These are phyloP conservation scores for Agonopterix arenella DNA, from an alignment of 2,888 invertebrate genomes.

Conservation along the genomic window DNA sequence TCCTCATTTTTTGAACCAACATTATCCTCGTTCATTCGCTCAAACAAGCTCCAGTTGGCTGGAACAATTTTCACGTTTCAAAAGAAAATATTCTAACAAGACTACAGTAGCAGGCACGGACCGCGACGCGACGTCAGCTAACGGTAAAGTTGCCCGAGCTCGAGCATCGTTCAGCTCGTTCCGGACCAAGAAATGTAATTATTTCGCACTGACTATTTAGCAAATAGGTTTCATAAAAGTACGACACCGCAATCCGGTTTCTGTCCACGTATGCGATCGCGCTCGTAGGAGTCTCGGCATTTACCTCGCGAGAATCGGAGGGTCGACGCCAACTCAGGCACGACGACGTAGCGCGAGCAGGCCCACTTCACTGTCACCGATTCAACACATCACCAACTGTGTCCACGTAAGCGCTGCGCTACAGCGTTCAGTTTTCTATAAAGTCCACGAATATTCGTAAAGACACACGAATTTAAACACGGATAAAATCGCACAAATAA, in stretches of 20 bases:
- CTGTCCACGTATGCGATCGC: conserved; percentile 60
- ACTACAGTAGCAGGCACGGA: conserved; percentile 39
- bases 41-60: neutral
- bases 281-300: conserved; percentile 55
- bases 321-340: conserved; percentile 64
- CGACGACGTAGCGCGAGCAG: conserved; percentile 57
- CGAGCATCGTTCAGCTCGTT: conserved; percentile 38
- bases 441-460: conserved; percentile 23
- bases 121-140: conserved; percentile 52
- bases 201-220: conserved; percentile 30
- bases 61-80: neutral
- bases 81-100: conserved; percentile 19
- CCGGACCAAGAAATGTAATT: conserved; percentile 31
- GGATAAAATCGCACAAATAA: conserved; percentile 33
- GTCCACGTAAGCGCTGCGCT: conserved; percentile 33
- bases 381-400: conserved; percentile 44
- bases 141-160: conserved; percentile 49
- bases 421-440: conserved; percentile 29
- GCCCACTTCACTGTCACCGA: conserved; percentile 58
- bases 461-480: conserved; percentile 62
- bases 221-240: conserved; percentile 39
- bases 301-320: conserved; percentile 66
- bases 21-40: neutral
- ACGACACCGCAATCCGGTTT: conserved; percentile 57
- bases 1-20: conserved; percentile 32